Conservation (phyloP, 2,797 vertebrate genomes). For the Nannoperca obscura region DNA sequence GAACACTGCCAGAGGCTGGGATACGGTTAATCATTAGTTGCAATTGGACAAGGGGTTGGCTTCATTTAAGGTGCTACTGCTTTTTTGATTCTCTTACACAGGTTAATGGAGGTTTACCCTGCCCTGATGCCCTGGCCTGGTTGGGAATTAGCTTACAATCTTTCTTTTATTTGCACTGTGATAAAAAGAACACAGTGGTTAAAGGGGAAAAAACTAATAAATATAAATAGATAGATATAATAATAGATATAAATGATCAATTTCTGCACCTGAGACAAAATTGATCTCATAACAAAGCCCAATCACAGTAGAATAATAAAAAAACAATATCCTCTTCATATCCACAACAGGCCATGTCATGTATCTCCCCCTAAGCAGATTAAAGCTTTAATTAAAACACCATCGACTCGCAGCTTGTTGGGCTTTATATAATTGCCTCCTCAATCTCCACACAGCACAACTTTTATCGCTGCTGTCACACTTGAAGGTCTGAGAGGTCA, state of each 20-base stretch:
- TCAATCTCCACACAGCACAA: conserved; percentile 36
- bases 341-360: background rate
- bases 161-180: conserved; percentile 12
- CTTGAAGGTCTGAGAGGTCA: conserved; percentile 47
- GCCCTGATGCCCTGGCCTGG: background rate
- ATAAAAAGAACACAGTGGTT: background rate
- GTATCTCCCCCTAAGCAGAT: conserved; percentile 43
- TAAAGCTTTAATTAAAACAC: conserved; percentile 56
- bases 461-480: conserved; percentile 48
- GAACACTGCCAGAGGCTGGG: conserved; percentile 19
- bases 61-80: conserved; percentile 28
- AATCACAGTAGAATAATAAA: conserved; percentile 16
- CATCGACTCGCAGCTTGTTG: conserved; percentile 48
- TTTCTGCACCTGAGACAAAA: conserved; percentile 1
- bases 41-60: conserved; percentile 28
- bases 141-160: background rate
- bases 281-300: conserved; percentile 1
- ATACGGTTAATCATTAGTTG: conserved; percentile 53
- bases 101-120: conserved; percentile 32
- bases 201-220: background rate
- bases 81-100: conserved; percentile 39
- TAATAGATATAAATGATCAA: background rate
- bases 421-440: conserved; percentile 48
- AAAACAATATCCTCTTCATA: conserved; percentile 30
- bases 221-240: no score